Percentiles rank a stretch among this genome's conserved stretches.
Evolutionary conservation across 2,113 vertebrate species (phyloP).

Genomic region (Ploceus nigricollis): DNA sequence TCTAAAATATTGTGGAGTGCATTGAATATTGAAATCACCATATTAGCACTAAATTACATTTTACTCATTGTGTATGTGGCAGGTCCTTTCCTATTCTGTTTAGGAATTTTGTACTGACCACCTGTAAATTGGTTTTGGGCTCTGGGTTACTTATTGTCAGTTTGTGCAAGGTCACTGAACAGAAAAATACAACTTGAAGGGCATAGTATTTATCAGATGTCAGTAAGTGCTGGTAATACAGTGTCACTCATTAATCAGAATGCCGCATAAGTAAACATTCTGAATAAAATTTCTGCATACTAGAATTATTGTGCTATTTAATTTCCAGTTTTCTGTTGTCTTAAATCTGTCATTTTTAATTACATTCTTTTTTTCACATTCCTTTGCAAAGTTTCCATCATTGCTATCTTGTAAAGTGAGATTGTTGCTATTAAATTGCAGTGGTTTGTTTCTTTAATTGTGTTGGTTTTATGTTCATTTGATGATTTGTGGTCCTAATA

Average conservation of each 20-base stretch:
- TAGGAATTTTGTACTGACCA: background rate
- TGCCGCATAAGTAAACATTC: background rate
- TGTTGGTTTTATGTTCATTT: constrained; percentile 6
- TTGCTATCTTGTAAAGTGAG: constrained; percentile 48
- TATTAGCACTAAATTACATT: background rate
- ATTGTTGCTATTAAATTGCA: constrained; percentile 54
- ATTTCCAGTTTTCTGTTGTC: constrained; percentile 16
- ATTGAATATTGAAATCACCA: background rate
- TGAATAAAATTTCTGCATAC: background rate
- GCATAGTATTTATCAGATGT: background rate
- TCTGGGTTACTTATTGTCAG: background rate
- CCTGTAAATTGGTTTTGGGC: background rate
- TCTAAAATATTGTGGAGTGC: background rate
- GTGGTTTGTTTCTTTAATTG: constrained; percentile 43
- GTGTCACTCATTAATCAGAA: background rate
- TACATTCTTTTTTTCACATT: background rate
- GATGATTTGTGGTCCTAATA: background rate
- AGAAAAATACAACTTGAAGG: background rate
- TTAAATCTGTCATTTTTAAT: constrained; percentile 9
- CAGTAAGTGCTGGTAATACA: background rate
- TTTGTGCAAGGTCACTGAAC: background rate
- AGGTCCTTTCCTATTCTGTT: background rate
- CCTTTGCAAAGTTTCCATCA: background rate
- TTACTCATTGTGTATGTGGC: background rate
- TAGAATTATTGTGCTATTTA: constrained; percentile 12